These are phyloP conservation scores for Sterrhoptilus dennistouni DNA, from an alignment of 2,113 vertebrate genomes.

Conservation along the genomic window DNA sequence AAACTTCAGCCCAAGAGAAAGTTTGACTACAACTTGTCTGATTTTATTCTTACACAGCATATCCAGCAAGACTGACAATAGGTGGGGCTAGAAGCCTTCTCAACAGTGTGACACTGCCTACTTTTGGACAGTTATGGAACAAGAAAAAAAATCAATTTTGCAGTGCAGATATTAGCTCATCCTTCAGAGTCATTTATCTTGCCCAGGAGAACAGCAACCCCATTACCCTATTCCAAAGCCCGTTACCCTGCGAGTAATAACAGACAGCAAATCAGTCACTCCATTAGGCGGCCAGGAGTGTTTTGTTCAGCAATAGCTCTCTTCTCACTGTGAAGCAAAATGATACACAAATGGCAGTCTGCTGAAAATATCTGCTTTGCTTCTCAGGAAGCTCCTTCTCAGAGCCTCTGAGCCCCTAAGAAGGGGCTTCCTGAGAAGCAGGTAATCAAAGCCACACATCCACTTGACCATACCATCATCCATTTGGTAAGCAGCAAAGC, in stretches of 20 bases:
- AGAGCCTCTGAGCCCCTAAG: too few relatives aligned
- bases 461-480: neutral
- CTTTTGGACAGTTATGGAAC: neutral
- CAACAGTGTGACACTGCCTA: neutral
- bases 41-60: neutral
- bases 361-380: neutral
- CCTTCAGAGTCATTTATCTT: neutral
- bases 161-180: neutral
- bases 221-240: neutral
- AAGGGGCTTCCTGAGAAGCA: neutral
- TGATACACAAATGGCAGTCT: neutral
- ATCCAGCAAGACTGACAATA: neutral
- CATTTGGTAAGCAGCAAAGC: neutral
- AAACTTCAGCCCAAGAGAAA: neutral
- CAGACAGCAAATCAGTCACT: neutral
- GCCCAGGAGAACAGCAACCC: neutral
- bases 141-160: neutral
- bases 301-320: neutral
- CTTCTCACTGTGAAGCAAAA: neutral
- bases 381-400: neutral
- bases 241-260: neutral
- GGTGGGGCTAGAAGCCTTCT: neutral
- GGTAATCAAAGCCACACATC: neutral
- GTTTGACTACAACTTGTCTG: neutral
- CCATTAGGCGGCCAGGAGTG: neutral